Base-by-base conservation (phyloP, 2,113 vertebrate species). In the Promerops cafer region DNA sequence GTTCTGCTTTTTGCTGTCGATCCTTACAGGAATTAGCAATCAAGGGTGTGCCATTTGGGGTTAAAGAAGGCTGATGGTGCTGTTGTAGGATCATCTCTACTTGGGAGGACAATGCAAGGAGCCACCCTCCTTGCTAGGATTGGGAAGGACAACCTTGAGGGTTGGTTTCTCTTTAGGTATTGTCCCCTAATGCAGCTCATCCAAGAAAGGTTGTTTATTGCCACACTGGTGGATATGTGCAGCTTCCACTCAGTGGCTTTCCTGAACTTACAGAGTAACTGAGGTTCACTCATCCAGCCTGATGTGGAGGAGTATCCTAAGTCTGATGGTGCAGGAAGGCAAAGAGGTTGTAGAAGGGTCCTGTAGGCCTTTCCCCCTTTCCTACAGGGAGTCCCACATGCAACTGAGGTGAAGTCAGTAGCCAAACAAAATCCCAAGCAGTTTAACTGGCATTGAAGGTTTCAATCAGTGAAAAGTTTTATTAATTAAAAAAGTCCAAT, bases 401-500 rank as follows among this genome's bases (percentile, higher is more conserved):
- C 44, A 50, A 5, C 11, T 78, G 18, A 40, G 39, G 26, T 66
- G 3, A 71, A 71, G 53, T 65, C 74, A 35, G 53, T 39, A 89
- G 31, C 57, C 59, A 88, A 75, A 70, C 4, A 86, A 89, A 76
- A 82, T 83, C 59, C 92, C 23, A 42, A 44, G n/a, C 54, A 70
- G 45, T 57, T 79, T 80, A 70, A 83, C 31, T 76, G 42, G 24
- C 44, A 83, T 82, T 93, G 69, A 56, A 79, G 16, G 66, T 76
- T 95, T 60, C 39, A 53, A 23, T 86, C 53, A 54, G 37, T 44
- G 42, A 63, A 30, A 85, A 81, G 7, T 64, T 75, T 54, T 64
- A 64, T 92, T 82, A 72, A 85, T 93, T 79, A 31, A 56, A 61
- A 27, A 89, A 63, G 22, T 47, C 57, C 42, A 83, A 37, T 90